Evolutionary conservation across 2,888 invertebrate species (phyloP).

Genomic region (Mesorhabditis spiculigera): DNA sequence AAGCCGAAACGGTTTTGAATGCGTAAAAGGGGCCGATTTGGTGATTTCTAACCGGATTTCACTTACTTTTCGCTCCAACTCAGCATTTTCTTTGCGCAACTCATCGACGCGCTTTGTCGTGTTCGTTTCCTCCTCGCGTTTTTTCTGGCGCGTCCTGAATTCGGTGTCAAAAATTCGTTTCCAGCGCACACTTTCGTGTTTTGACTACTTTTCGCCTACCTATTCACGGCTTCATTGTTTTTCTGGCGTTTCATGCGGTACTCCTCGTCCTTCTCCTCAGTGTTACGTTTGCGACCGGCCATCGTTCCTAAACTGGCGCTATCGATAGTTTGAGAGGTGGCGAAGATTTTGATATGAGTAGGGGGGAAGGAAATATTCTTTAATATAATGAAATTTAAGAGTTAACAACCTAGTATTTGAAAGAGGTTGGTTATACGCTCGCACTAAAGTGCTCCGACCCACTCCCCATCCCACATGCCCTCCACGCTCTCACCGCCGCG

Average conservation of each 20-base stretch:
- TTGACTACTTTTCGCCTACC: constrained; percentile 16
- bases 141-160: constrained; percentile 52
- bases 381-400: background rate
- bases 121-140: constrained; percentile 53
- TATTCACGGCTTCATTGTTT: constrained; percentile 57
- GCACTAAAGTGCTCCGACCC: background rate
- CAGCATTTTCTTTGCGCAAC: constrained; percentile 51
- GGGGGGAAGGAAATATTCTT: background rate
- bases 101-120: constrained; percentile 50
- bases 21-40: no score
- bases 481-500: background rate
- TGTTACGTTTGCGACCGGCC: background rate
- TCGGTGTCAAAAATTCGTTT: background rate
- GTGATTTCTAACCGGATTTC: background rate
- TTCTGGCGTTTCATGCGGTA: constrained; percentile 49
- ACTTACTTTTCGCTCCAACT: constrained; percentile 48
- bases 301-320: background rate
- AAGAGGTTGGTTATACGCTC: background rate
- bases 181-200: background rate
- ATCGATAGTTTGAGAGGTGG: no score
- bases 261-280: constrained; percentile 29
- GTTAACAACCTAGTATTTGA: background rate
- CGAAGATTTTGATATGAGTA: no score
- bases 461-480: no score
- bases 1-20: no score